Base-by-base conservation (phyloP, 2,113 vertebrate species). In the Hypomesus transpacificus region DNA sequence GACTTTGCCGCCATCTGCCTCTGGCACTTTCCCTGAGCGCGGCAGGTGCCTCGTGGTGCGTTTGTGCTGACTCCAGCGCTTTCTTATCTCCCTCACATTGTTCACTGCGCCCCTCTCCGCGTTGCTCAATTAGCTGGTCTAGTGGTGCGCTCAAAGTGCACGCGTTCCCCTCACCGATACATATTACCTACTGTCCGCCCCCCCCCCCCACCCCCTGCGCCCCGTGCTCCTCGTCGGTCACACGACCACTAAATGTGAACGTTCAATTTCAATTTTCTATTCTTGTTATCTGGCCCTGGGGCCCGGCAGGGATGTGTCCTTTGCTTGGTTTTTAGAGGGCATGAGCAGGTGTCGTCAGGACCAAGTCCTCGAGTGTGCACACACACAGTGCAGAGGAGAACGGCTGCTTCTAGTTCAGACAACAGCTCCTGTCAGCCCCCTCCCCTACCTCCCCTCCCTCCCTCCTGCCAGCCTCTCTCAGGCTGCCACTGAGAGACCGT, bases 1-100 rank as follows among this genome's bases (percentile, higher is more conserved):
- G 89, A 89, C 89, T 89, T 90, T 91, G 89, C 84, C 82, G 54
- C 89, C 91, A 92, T 92, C 90, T 91, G 91, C 86, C 86, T 85
- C 73, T 78, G 50, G 79, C 81, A 71, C 80, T 59, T 84, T 80
- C 85, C 85, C 80, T 83, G 82, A 74, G 79, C 81, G 72, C 81
- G 84, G 84, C 87, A 90, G 82, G 84, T 87, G 87, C 85, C 84
- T 76, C 81, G 68, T 83, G 80, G 82, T 80, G 84, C 85, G 82
- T 85, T 88, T 89, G 79, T 90, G 89, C 90, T 90, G 88, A 91
- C 89, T 87, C 82, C 85, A 88, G 84, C 87, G 84, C 74, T 67
- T 65, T 28, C 68, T 66, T 18, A 28, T 64, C 61, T 61, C 54
- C 24, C 75, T 34, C 16, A 21, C 84, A 86, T 87, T 89, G 86